Base-by-base conservation (phyloP, 2,888 invertebrate species). In the Eristalinus aeneus region DNA sequence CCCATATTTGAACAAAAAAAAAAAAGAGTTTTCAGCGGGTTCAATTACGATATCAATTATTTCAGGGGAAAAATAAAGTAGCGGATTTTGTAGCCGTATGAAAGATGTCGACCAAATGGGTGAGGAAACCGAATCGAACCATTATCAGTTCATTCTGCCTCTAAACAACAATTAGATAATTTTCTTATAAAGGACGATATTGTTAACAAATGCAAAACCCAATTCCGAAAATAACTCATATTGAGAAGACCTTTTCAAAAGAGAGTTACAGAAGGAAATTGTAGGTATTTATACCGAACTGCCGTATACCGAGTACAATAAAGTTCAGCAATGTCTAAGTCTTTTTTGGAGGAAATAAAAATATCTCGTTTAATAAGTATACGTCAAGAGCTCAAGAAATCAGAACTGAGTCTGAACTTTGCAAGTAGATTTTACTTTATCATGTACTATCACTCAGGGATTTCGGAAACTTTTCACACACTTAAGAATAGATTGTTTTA, bases 391-490 rank as follows among this genome's bases (percentile, higher is more conserved):
- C 61, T 34, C 16, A 34, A 31, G 34, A 34, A 32, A 32, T 31
- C 34, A 34, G 63, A 34, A 63, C 63, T 23, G 23, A 12, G 32
- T 32, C 20, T 9, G 11, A 31, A 61, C n/a, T 16, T 34, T 34
- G 34, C 34, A 34, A 34, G 34, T 11, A 34, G 34, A 34, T 34
- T 53, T 53, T 6, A 53, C 20, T 53, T 53, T 53, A 53, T 20
- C 53, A 53, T 53, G 53, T 53, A 53, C 27, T 27, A 58, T 58
- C 58, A 58, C 58, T 58, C 58, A 58, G 23, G 58, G 27, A 58
- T 58, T 58, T 58, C 58, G 58, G 58, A 58, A 58, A 58, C 58
- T 27, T 58, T 27, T 27, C 58, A 58, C 58, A 58, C 12, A 58
- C 58, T 58, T 27, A 58, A 58, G 27, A 58, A 16, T 20, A 16